Evolutionary conservation across 1,140 invertebrate species (phyloP).

Genomic region (Hesperophylax magnus): DNA sequence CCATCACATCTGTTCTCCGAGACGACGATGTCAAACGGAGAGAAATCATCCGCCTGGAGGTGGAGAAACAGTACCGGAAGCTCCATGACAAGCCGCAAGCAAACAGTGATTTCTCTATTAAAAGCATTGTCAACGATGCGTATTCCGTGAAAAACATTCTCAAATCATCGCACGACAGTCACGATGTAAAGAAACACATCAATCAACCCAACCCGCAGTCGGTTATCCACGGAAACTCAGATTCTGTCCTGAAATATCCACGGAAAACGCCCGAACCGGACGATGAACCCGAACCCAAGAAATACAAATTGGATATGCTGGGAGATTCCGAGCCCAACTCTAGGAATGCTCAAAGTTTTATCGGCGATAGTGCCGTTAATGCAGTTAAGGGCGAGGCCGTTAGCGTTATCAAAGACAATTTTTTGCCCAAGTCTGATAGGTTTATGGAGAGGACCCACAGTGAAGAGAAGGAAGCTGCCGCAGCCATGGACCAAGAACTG

Average conservation of each 20-base stretch:
- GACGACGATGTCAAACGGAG: slow-evolving; percentile 31
- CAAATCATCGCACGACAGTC: slow-evolving; percentile 22
- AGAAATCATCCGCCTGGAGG: slow-evolving; percentile 43
- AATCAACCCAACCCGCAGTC: neutral
- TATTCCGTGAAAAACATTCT: slow-evolving; percentile 37
- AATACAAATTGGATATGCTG: slow-evolving; percentile 22
- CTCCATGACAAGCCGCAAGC: neutral
- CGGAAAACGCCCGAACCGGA: neutral
- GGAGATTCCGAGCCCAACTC: slow-evolving; percentile 8
- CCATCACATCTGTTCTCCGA: neutral
- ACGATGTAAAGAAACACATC: slow-evolving; percentile 3
- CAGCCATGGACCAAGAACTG: slow-evolving; percentile 44
- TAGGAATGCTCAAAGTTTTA: slow-evolving; percentile 5
- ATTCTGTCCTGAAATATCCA: slow-evolving; percentile 18
- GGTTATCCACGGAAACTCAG: slow-evolving; percentile 20
- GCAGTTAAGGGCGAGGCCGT: slow-evolving; percentile 34
- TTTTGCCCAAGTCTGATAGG: slow-evolving; percentile 54
- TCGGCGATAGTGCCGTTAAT: neutral
- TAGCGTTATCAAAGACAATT: slow-evolving; percentile 55
- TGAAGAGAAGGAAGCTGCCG: slow-evolving; percentile 35
- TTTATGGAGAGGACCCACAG: slow-evolving; percentile 35
- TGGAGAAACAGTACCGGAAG: slow-evolving; percentile 27
- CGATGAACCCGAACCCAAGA: slow-evolving; percentile 32
- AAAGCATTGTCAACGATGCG: slow-evolving; percentile 16
- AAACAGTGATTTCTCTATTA: slow-evolving; percentile 22